Evolutionary conservation across 2,797 vertebrate species (phyloP), one percentile per base, ranked within the genome.

Genomic region (Brachyrhaphis roseni): DNA sequence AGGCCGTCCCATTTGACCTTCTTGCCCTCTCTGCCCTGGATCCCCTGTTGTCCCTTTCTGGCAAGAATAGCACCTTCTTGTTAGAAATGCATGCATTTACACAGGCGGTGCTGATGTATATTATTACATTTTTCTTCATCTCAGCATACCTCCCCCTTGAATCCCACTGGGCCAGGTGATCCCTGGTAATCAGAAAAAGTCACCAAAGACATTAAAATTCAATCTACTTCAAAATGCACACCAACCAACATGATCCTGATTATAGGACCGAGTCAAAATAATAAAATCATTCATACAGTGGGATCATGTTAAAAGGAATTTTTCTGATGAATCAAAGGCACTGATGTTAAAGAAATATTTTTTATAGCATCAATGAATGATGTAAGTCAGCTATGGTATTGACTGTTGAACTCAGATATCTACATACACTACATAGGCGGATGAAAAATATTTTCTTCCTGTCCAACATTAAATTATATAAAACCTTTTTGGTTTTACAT

Each of bases 31-130:
- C 82, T 90, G 86, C 45, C 98, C 98, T 16, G 90, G 86, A 84
- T 98, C 97, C 89, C 98, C 98, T 92, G 96, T 87, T 93, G 97
- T 96, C 93, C 98, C 98, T 96, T 96, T 97, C 98, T 99, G 83
- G 92, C 89, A 95, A 89, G 85, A 91, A 94, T 78, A 95, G 81
- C 90, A 93, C 68, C 82, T 72, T 79, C 84, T 43, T 80, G 78
- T 95, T 84, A 93, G 82, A 79, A 76, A 84, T 49, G 76, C 72
- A 87, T n/a, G 79, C 26, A 66, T 5, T 13, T 53, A 20, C 36
- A 55, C 20, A 78, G 2, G 5, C 26, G 39, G 34, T 20, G 47
- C 41, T 3, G 53, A 74, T 8, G 1, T 68, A n/a, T 1, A 77
- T 10, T 46, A 62, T 74, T 72, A 74, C 72, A 86, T 78, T 43